Conservation (phyloP, 2,797 vertebrate genomes). For the Cynopterus sphinx region DNA sequence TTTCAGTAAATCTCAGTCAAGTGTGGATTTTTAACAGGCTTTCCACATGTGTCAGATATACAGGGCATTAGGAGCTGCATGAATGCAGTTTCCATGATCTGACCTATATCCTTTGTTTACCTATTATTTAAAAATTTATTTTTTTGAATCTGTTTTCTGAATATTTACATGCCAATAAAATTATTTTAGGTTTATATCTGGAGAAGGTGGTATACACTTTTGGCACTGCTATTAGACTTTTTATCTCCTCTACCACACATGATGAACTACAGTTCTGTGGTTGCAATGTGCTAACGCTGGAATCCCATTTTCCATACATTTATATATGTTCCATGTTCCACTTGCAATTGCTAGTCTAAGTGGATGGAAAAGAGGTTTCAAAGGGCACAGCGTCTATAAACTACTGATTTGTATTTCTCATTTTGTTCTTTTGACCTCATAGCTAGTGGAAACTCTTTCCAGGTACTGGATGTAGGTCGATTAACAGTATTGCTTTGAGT, state of each 20-base stretch:
- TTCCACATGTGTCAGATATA: background rate
- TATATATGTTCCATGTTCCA: background rate
- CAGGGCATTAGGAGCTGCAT: background rate
- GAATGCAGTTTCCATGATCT: background rate
- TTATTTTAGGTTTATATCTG: background rate
- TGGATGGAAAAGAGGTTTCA: background rate
- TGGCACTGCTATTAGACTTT: background rate
- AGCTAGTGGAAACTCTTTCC: background rate
- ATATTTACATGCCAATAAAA: background rate
- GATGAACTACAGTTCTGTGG: background rate
- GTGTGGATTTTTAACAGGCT: background rate
- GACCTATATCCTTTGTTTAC: background rate
- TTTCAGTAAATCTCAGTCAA: background rate
- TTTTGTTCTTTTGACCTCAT: background rate
- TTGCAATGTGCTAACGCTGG: background rate
- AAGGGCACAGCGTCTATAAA: background rate
- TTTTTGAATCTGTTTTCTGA: constrained; percentile 7
- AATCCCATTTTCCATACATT: background rate
- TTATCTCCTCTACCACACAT: background rate
- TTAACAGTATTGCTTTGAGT: background rate
- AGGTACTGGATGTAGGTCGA: background rate
- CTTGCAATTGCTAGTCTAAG: background rate
- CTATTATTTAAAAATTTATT: constrained; percentile 35
- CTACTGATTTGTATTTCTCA: constrained; percentile 18
- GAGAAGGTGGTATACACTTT: background rate